A percentile compares a stretch with the other conserved stretches of the same genome.
phyloP scores from a whole-genome alignment of 2,113 vertebrate species.

The Eolophus roseicapilla region DNA sequence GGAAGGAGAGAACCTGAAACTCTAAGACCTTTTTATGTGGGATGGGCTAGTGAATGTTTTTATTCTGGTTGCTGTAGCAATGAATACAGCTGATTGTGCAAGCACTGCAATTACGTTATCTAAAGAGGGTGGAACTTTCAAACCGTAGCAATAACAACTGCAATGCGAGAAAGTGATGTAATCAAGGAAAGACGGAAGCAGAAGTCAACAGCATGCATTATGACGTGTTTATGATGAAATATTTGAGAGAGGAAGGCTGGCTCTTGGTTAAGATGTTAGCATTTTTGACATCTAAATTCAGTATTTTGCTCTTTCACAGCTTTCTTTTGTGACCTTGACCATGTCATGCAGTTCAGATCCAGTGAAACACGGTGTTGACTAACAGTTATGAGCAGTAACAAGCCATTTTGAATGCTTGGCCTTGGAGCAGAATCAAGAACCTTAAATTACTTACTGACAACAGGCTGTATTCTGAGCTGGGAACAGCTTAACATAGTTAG shows the following conservation, averaged over 20 bases:
- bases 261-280: background rate
- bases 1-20: background rate
- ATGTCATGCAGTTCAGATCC: background rate
- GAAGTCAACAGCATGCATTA: background rate
- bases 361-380: background rate
- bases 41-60: background rate
- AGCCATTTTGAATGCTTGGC: background rate
- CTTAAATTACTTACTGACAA: background rate
- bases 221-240: background rate
- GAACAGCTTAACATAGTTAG: background rate
- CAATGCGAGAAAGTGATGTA: background rate
- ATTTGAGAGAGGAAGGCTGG: background rate
- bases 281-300: background rate
- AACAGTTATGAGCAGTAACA: background rate
- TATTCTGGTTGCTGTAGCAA: conserved; percentile 37
- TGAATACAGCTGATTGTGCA: background rate
- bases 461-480: background rate
- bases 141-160: background rate
- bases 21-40: background rate
- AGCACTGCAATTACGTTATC: background rate
- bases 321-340: background rate
- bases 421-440: background rate
- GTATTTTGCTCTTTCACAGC: background rate
- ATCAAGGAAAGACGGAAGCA: background rate
- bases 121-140: background rate